These are phyloP conservation scores for Ectemnius cavifrons DNA, from an alignment of 2,888 invertebrate species.

Conservation along the genomic window DNA sequence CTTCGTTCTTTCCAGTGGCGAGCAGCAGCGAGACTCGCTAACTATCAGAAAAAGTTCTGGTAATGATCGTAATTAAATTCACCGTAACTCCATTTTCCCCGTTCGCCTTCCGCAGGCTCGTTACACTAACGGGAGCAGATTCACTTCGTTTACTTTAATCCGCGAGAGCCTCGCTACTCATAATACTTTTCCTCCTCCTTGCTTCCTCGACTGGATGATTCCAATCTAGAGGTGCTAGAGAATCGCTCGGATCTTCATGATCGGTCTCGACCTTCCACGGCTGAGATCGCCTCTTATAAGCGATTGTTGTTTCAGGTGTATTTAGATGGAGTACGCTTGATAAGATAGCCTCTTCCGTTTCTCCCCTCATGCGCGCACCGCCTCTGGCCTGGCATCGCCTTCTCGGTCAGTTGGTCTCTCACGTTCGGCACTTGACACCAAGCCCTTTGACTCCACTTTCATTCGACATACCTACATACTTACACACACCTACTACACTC, in stretches of 20 bases:
- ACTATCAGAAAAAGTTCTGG: conserved; percentile 35
- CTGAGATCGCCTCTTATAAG: no score
- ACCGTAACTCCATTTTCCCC: conserved; percentile 27
- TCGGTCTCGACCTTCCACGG: no score
- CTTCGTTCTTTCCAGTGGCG: no score
- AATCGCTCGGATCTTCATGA: no score
- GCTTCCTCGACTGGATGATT: no score
- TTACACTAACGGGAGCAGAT: conserved; percentile 1
- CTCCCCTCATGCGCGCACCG: no score
- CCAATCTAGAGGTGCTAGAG: no score
- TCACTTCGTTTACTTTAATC: not conserved
- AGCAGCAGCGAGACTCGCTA: conserved; percentile 16
- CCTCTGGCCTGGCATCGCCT: not conserved
- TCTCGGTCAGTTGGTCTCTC: conserved; percentile 42
- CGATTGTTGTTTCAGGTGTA: conserved; percentile 18
- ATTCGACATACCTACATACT: conserved; percentile 4
- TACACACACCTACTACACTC: conserved; percentile 13
- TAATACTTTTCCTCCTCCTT: not conserved
- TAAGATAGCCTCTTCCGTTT: conserved; percentile 26
- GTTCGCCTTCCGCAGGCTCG: conserved; percentile 13
- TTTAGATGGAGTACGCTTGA: conserved; percentile 40
- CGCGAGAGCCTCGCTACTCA: not conserved
- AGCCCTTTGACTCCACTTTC: conserved; percentile 15
- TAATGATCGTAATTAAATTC: conserved; percentile 57
- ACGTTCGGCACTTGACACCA: conserved; percentile 22